Conservation (phyloP, 2,888 invertebrate genomes). For the Synanthedon tipuliformis region DNA sequence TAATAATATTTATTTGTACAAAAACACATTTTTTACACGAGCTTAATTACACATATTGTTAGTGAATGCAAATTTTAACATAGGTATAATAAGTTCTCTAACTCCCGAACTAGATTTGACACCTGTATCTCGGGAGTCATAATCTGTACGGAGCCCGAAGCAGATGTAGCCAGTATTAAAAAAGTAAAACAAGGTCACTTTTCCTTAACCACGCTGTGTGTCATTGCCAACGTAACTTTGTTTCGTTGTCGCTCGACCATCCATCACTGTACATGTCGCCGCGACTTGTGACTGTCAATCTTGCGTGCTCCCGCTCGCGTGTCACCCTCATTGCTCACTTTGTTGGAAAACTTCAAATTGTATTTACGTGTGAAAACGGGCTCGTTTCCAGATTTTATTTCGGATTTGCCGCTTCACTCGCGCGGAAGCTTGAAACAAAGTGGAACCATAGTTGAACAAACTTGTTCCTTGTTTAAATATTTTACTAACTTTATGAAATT, state of each 20-base stretch:
- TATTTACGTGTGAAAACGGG: slow-evolving; percentile 9
- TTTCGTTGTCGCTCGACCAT: background rate
- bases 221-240: background rate
- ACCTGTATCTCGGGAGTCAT: too few species aligned
- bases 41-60: too few species aligned
- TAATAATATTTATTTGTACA: too few species aligned
- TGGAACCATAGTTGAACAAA: slow-evolving; percentile 1
- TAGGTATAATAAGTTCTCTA: too few species aligned
- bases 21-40: too few species aligned
- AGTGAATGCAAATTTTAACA: too few species aligned
- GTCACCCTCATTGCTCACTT: slow-evolving; percentile 22
- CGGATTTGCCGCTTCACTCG: slow-evolving; percentile 3
- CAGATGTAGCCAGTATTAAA: too few species aligned
- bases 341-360: slow-evolving; percentile 12
- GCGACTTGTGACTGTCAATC: slow-evolving; percentile 38
- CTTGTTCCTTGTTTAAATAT: background rate
- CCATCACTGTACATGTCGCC: background rate
- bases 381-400: slow-evolving; percentile 10
- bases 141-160: too few species aligned
- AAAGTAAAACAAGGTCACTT: background rate
- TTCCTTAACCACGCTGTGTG: background rate
- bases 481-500: too few species aligned
- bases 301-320: slow-evolving; percentile 24
- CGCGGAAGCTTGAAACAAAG: slow-evolving; percentile 5
- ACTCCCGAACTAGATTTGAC: too few species aligned